Evolutionary conservation across 1,140 invertebrate genomes (phyloP).

Genomic region (Scaptomyza graminum): DNA sequence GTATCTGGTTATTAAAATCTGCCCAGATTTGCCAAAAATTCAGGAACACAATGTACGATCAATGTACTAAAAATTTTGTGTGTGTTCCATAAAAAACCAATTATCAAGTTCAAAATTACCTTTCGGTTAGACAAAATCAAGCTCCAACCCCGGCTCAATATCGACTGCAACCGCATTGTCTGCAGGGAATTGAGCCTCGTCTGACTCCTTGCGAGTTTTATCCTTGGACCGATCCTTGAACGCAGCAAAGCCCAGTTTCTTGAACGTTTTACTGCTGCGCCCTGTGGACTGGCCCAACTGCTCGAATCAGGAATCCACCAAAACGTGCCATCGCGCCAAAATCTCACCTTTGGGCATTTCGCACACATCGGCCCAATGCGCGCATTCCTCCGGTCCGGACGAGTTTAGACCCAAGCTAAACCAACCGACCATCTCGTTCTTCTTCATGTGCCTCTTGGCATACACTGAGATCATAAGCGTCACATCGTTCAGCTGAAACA

Average conservation of each 20-base stretch:
- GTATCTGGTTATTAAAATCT: slow-evolving; percentile 22
- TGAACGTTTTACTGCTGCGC: slow-evolving; percentile 68
- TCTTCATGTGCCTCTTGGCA: slow-evolving; percentile 95
- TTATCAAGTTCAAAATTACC: slow-evolving; percentile 37
- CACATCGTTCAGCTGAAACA: slow-evolving; percentile 97
- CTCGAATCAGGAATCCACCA: slow-evolving; percentile 85
- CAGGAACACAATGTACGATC: slow-evolving; percentile 13
- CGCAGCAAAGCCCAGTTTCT: slow-evolving; percentile 67
- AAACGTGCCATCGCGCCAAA: slow-evolving; percentile 88
- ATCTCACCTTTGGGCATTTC: slow-evolving; percentile 84
- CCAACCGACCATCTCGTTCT: slow-evolving; percentile 98
- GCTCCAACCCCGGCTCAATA: slow-evolving; percentile 78
- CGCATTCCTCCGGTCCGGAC: slow-evolving; percentile 95
- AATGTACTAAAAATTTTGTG: slow-evolving; percentile 1
- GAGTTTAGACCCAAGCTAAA: slow-evolving; percentile 96
- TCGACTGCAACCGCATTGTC: slow-evolving; percentile 78
- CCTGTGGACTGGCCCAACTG: slow-evolving; percentile 80
- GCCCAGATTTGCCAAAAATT: slow-evolving; percentile 41
- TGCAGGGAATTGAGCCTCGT: slow-evolving; percentile 49
- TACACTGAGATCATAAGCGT: slow-evolving; percentile 97
- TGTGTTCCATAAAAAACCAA: slow-evolving; percentile 46
- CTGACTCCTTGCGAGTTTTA: slow-evolving; percentile 56
- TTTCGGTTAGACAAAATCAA: slow-evolving; percentile 74
- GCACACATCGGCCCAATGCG: slow-evolving; percentile 97
- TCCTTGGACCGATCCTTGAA: slow-evolving; percentile 79